phyloP scores from a whole-genome alignment of 2,113 vertebrate genomes.

The Eulemur rufifrons region DNA sequence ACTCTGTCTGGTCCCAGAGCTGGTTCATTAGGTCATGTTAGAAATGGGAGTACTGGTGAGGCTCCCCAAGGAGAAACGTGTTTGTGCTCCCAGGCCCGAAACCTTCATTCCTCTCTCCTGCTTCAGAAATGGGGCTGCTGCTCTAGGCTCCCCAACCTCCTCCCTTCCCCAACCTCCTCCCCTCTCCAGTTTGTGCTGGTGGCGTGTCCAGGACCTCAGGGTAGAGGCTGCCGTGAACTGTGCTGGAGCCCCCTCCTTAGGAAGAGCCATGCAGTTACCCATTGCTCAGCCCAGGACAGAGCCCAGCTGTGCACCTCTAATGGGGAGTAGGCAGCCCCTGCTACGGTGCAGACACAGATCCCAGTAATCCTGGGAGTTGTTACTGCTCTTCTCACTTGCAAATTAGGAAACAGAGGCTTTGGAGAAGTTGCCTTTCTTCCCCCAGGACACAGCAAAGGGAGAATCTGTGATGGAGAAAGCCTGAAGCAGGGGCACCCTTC shows the following conservation, averaged over 20 bases:
- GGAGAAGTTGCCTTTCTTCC: background rate
- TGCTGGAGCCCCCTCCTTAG: background rate
- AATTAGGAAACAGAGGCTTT: background rate
- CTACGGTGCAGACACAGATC: background rate
- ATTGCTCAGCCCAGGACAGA: background rate
- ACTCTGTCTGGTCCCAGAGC: background rate
- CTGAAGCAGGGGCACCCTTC: background rate
- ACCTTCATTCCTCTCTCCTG: background rate
- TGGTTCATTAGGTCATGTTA: fast-evolving
- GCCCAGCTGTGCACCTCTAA: background rate
- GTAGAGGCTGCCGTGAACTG: background rate
- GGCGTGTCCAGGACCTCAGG: background rate
- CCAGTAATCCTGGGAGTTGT: background rate
- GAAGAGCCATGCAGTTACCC: fast-evolving
- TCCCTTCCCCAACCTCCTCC: background rate
- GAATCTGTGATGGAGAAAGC: background rate
- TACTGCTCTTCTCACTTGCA: background rate
- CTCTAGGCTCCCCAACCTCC: background rate
- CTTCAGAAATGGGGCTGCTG: background rate
- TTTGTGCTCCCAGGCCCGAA: background rate
- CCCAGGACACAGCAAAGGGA: background rate
- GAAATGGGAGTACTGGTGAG: background rate
- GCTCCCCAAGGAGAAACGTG: background rate
- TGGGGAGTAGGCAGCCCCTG: background rate
- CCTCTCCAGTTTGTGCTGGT: background rate